These are phyloP conservation scores for Poecile atricapillus DNA, from an alignment of 2,113 vertebrate species.

Conservation along the genomic window DNA sequence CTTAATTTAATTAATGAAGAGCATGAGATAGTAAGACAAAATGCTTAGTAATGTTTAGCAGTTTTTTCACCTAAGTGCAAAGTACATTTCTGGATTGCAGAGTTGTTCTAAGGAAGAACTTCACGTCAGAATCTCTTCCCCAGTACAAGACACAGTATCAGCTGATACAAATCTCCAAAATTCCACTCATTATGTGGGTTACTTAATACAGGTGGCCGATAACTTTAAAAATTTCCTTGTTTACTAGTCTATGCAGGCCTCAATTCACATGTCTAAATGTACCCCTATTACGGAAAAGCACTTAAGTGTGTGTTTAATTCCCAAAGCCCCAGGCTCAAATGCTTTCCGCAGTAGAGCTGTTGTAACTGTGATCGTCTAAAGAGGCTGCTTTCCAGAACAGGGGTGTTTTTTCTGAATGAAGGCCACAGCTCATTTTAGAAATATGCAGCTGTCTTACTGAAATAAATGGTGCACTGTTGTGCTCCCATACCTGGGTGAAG, in stretches of 20 bases:
- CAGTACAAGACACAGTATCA: background rate
- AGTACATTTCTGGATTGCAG: background rate
- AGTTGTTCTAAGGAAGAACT: background rate
- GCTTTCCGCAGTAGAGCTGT: background rate
- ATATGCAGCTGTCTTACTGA: background rate
- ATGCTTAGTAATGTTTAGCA: background rate
- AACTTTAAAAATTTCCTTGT: constrained; percentile 22
- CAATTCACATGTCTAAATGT: background rate
- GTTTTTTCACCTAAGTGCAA: background rate
- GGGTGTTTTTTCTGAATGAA: constrained; percentile 15
- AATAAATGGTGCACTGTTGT: background rate
- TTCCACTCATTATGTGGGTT: background rate
- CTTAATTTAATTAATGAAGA: background rate
- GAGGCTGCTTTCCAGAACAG: constrained; percentile 33
- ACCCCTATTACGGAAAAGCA: constrained; percentile 24
- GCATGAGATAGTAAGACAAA: background rate
- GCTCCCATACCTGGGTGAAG: background rate
- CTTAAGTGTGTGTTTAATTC: constrained; percentile 51
- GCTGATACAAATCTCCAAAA: background rate
- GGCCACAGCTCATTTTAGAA: constrained; percentile 28
- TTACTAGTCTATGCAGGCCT: background rate
- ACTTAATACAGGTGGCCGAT: background rate
- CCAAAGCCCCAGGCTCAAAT: constrained; percentile 10
- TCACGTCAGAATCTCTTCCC: background rate
- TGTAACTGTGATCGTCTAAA: background rate